These are phyloP conservation scores for Aphidius ervi DNA, from an alignment of 1,140 invertebrate genomes.

Conservation along the genomic window DNA sequence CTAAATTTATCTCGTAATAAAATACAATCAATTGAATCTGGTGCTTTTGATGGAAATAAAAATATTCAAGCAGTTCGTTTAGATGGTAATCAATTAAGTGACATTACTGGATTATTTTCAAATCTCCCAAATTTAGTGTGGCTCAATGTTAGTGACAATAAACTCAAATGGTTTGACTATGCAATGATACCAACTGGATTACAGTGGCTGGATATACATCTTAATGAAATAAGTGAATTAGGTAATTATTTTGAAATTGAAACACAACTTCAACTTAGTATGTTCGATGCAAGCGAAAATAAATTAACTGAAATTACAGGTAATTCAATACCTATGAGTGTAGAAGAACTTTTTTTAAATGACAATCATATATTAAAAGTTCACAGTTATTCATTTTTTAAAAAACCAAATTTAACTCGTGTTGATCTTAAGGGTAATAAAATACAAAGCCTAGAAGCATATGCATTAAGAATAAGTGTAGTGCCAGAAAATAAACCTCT, in stretches of 20 bases:
- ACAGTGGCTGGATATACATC: slow-evolving; percentile 86
- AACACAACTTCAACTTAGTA: slow-evolving; percentile 73
- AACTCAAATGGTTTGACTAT: slow-evolving; percentile 85
- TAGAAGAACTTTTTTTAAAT: slow-evolving; percentile 78
- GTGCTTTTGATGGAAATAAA: slow-evolving; percentile 77
- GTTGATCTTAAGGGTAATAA: slow-evolving; percentile 84
- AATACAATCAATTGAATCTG: slow-evolving; percentile 78
- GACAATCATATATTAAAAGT: slow-evolving; percentile 84
- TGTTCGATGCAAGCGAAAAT: slow-evolving; percentile 83
- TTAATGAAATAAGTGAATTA: slow-evolving; percentile 80
- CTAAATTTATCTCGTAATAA: slow-evolving; percentile 85
- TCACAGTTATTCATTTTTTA: slow-evolving; percentile 88
- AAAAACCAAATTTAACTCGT: slow-evolving; percentile 82
- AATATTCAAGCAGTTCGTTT: slow-evolving; percentile 82
- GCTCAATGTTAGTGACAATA: slow-evolving; percentile 89
- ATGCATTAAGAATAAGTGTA: slow-evolving; percentile 77
- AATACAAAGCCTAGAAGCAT: slow-evolving; percentile 78
- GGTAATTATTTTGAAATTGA: slow-evolving; percentile 89
- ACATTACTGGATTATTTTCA: slow-evolving; percentile 79
- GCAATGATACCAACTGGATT: slow-evolving; percentile 83
- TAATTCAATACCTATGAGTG: slow-evolving; percentile 79
- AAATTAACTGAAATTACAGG: slow-evolving; percentile 80
- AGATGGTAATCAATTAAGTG: slow-evolving; percentile 82
- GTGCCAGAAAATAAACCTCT: slow-evolving; percentile 71
- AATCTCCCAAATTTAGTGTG: slow-evolving; percentile 84